Evolutionary conservation across 2,113 vertebrate genomes (phyloP).

Genomic region (Aldabrachelys gigantea): DNA sequence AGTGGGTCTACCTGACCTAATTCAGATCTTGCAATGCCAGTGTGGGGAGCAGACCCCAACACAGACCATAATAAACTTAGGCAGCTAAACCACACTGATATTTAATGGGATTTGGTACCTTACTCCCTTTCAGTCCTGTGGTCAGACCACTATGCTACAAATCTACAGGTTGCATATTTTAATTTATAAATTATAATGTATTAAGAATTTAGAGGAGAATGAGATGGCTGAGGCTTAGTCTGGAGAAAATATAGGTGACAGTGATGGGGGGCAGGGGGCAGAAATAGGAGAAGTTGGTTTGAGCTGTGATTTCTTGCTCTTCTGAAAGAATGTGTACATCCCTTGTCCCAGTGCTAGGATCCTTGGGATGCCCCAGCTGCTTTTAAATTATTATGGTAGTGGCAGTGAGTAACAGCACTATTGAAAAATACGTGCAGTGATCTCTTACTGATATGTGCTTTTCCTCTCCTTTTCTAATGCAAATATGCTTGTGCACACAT

Average conservation of each 20-base stretch:
- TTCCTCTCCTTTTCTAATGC: background rate
- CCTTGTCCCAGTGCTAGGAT: background rate
- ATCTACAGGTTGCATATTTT: background rate
- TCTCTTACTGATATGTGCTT: background rate
- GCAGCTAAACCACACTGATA: background rate
- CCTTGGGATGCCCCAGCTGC: background rate
- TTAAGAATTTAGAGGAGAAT: background rate
- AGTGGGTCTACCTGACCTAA: too few species aligned
- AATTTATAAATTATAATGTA: background rate
- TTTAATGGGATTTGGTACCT: background rate
- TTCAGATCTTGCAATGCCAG: too few species aligned
- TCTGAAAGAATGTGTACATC: fast-evolving
- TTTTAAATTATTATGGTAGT: background rate
- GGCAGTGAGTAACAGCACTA: background rate
- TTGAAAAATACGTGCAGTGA: background rate
- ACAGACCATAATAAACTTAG: too few species aligned
- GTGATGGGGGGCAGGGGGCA: too few species aligned
- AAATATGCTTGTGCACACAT: background rate
- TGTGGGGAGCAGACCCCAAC: too few species aligned
- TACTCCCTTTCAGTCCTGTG: background rate
- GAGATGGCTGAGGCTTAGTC: background rate
- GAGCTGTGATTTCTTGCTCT: background rate
- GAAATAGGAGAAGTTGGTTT: background rate
- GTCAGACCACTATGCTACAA: too few species aligned
- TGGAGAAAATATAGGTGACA: background rate